phyloP scores from a whole-genome alignment of 2,797 vertebrate species.

The Erithacus rubecula region DNA sequence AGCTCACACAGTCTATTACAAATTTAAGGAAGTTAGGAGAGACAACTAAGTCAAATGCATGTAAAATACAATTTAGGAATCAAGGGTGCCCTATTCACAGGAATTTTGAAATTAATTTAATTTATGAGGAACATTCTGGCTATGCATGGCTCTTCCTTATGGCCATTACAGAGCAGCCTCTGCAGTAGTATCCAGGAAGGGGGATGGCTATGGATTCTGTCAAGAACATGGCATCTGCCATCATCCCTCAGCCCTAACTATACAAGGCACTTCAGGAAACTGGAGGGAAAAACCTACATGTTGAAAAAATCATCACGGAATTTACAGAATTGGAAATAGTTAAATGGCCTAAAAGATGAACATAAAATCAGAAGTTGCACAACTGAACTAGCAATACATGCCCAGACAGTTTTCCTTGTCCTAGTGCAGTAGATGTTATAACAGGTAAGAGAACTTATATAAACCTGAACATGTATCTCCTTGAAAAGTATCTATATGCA shows the following conservation, averaged over 20 bases:
- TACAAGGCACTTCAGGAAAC: background rate
- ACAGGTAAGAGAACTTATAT: background rate
- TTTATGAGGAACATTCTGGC: background rate
- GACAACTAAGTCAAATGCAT: background rate
- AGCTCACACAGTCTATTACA: background rate
- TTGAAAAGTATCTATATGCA: background rate
- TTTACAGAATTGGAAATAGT: background rate
- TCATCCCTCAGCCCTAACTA: background rate
- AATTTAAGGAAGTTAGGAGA: background rate
- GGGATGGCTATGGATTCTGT: background rate
- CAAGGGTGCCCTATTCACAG: background rate
- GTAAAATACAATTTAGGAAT: background rate
- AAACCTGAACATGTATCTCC: background rate
- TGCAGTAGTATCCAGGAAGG: background rate
- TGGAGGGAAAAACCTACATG: rapidly evolving
- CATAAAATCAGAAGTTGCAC: background rate
- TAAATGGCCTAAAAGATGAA: background rate
- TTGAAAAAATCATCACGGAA: background rate
- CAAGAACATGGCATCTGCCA: background rate
- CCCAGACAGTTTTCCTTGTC: background rate
- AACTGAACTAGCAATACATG: background rate
- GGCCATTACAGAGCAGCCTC: background rate
- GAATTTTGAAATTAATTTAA: background rate
- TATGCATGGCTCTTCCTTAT: background rate
- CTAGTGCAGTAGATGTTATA: background rate